These are phyloP conservation scores for Boleophthalmus pectinirostris DNA, from an alignment of 2,113 vertebrate genomes.

Conservation along the genomic window DNA sequence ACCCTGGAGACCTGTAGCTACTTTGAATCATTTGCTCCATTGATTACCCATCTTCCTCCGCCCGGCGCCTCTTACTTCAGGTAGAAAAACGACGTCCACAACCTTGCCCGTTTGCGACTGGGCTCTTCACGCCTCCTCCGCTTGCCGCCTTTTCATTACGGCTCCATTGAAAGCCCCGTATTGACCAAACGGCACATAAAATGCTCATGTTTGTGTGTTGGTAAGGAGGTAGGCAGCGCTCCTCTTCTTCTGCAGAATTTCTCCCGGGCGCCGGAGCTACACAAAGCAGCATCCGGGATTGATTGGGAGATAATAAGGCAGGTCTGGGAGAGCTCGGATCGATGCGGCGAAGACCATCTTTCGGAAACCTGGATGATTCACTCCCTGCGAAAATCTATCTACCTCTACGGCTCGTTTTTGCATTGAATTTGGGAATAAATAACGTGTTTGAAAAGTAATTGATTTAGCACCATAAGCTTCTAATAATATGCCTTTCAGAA, in stretches of 20 bases:
- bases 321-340: constrained; percentile 41
- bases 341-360: constrained; percentile 26
- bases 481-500: constrained; percentile 3
- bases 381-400: constrained; percentile 5
- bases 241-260: constrained; percentile 47
- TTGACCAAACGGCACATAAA: constrained; percentile 34
- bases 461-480: background rate
- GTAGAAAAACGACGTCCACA: constrained; percentile 68
- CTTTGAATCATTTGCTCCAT: constrained; percentile 57
- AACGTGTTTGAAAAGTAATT: background rate
- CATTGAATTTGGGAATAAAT: background rate
- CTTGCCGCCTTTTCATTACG: constrained; percentile 59
- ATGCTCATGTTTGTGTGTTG: background rate
- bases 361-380: constrained; percentile 23
- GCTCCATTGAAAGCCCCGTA: constrained; percentile 26
- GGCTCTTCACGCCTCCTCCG: constrained; percentile 25
- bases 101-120: constrained; percentile 49
- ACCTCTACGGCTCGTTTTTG: background rate
- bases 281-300: constrained; percentile 61
- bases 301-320: constrained; percentile 68
- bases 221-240: background rate
- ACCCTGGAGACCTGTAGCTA: background rate
- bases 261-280: constrained; percentile 44
- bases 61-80: constrained; percentile 56
- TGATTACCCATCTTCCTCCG: constrained; percentile 64